A percentile compares a stretch with the other conserved stretches of the same genome.
phyloP scores from a whole-genome alignment of 1,140 invertebrate species.

The Temnothorax nylanderi region DNA sequence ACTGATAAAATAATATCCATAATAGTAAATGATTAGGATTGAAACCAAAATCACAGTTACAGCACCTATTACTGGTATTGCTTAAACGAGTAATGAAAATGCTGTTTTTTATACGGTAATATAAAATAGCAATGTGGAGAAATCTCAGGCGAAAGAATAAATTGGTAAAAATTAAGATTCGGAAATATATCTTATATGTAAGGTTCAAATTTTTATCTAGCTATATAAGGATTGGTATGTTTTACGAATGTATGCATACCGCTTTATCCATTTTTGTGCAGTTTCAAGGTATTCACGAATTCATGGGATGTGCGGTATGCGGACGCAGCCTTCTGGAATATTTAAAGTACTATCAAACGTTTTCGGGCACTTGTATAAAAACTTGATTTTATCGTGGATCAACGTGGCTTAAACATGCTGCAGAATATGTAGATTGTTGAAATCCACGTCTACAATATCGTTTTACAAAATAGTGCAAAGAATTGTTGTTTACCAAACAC shows the following conservation, averaged over 20 bases:
- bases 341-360: conserved; percentile 44
- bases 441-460: background rate
- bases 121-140: background rate
- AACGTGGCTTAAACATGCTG: background rate
- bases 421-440: background rate
- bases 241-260: conserved; percentile 22
- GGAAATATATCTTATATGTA: background rate
- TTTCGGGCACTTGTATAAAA: conserved; percentile 44
- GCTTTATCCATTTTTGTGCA: conserved; percentile 38
- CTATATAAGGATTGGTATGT: background rate
- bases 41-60: background rate
- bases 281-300: conserved; percentile 40
- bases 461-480: background rate
- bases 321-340: conserved; percentile 23
- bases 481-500: background rate
- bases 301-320: conserved; percentile 31
- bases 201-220: background rate
- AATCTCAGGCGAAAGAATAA: background rate
- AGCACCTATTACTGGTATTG: background rate
- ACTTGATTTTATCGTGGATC: conserved; percentile 16
- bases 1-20: background rate
- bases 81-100: background rate
- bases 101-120: too few relatives aligned
- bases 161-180: background rate
- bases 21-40: background rate